Evolutionary conservation across 2,113 vertebrate species (phyloP), one percentile per base, ranked within the genome.

Genomic region (Sebastes schlegelii): DNA sequence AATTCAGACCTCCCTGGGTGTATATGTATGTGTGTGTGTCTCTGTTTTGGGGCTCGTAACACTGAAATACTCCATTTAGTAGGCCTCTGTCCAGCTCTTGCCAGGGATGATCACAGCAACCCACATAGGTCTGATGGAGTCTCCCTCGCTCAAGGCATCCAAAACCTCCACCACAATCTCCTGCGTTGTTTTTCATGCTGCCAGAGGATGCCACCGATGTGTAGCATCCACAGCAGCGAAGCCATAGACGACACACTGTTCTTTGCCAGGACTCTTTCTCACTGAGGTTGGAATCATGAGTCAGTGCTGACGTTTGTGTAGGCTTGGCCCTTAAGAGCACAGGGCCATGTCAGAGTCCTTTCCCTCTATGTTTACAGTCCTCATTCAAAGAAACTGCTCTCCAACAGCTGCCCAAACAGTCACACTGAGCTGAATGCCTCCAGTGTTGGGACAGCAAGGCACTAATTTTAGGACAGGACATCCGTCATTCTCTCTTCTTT

Each of bases 361-460:
- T 86, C 85, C 71, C 84, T 86, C 77, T 67, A 67, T 93, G 90
- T 94, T 94, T 94, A 92, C 90, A 91, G 89, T 92, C 87, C 78
- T 77, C 84, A 86, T 92, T 93, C 86, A 92, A 87, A 91, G 91
- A 92, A 90, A 88, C 88, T 82, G 80, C 91, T 87, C 88, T 83
- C 90, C 74, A 92, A 82, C 94, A 94, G 94, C 94, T 94, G 94
- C 91, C 91, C 91, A 94, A 93, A 94, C 87, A 94, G 90, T 92
- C 88, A 45, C 83, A 61, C 86, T 49, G 79, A 89, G 87, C 83
- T 94, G 86, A 94, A 94, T 93, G 93, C 91, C 77, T 88, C 89
- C 85, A 92, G 90, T 94, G 93, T 94, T 90, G 87, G 84, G 87
- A 92, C 88, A 91, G 90, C 86, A 80, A 77, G 78, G 86, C 85